Evolutionary conservation across 2,113 vertebrate genomes (phyloP).

Genomic region (Nothocercus julius): DNA sequence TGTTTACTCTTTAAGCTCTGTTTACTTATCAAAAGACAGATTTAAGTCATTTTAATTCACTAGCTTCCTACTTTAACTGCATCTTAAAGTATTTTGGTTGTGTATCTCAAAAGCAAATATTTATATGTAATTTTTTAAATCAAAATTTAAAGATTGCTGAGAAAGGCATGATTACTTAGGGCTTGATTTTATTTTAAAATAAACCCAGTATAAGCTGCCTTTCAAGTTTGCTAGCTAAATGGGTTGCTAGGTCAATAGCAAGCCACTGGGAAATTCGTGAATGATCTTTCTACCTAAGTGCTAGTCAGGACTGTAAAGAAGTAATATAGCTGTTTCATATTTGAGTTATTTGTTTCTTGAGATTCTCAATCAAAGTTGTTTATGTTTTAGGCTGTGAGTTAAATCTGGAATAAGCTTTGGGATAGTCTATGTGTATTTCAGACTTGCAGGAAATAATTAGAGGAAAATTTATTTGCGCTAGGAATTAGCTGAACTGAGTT

Average conservation of each 20-base stretch:
- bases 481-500: not conserved
- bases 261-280: not conserved
- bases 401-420: not conserved
- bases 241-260: not conserved
- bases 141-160: not conserved
- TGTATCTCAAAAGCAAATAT: not conserved
- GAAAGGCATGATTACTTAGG: not conserved
- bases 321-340: not conserved
- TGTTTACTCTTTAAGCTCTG: not conserved
- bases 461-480: slow-evolving; percentile 1
- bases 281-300: not conserved
- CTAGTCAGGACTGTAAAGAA: not conserved
- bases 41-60: not conserved
- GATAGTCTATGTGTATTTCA: not conserved
- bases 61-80: not conserved
- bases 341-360: not conserved
- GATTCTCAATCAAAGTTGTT: not conserved
- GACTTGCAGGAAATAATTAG: slow-evolving; percentile 1
- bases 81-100: not conserved
- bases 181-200: not conserved
- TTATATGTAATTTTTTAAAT: not conserved
- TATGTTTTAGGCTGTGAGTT: not conserved
- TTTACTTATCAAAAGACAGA: not conserved
- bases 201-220: not conserved
- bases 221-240: not conserved